These are phyloP conservation scores for Nymphalis io DNA, from an alignment of 1,140 invertebrate genomes.

Conservation along the genomic window DNA sequence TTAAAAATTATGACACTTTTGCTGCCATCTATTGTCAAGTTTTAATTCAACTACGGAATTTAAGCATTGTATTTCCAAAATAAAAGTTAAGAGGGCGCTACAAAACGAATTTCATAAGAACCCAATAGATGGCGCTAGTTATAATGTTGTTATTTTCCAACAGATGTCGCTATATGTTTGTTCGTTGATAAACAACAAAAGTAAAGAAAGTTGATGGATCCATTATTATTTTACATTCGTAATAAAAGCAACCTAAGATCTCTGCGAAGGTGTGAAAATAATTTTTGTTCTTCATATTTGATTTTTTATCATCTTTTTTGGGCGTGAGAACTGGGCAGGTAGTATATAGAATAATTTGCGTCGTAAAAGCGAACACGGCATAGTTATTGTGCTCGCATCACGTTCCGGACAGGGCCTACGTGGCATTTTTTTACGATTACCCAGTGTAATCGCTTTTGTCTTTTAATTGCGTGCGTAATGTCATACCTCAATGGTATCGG, in stretches of 20 bases:
- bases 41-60: neutral
- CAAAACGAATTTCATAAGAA: neutral
- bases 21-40: neutral
- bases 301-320: conserved; percentile 48
- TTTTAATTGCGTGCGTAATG: conserved; percentile 27
- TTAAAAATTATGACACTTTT: no score
- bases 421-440: conserved; percentile 42
- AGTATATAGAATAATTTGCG: conserved; percentile 54
- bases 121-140: conserved; percentile 26
- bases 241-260: conserved; percentile 70
- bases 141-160: neutral
- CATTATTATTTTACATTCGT: conserved; percentile 75
- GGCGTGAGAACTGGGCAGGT: conserved; percentile 70
- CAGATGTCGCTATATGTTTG: conserved; percentile 53
- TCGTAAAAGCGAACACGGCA: conserved; percentile 50
- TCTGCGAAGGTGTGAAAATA: conserved; percentile 78
- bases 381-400: conserved; percentile 50
- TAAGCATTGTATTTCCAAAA: neutral
- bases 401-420: conserved; percentile 40
- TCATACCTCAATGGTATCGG: neutral
- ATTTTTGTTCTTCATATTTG: conserved; percentile 68
- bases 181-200: conserved; percentile 11
- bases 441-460: conserved; percentile 34
- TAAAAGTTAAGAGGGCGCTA: conserved; percentile 1
- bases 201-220: conserved; percentile 58